phyloP scores from a whole-genome alignment of 2,888 invertebrate genomes.

The Diarsia mendica region DNA sequence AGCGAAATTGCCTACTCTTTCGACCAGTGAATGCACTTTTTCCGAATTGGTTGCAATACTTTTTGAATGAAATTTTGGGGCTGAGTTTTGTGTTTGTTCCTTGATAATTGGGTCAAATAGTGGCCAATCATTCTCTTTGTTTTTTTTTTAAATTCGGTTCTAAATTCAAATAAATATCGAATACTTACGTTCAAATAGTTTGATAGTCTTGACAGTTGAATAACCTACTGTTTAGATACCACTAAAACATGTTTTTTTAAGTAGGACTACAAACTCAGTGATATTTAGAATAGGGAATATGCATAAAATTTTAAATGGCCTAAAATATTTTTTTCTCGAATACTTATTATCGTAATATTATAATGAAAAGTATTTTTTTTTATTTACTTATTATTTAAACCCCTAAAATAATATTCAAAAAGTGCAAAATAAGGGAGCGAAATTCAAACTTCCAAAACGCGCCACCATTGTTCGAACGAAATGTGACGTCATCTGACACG shows the following conservation, averaged over 20 bases:
- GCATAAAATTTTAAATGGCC: too few species aligned
- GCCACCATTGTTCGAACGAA: too few species aligned
- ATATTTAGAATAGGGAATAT: slow-evolving; percentile 7
- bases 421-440: too few species aligned
- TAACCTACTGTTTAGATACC: neutral
- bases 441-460: too few species aligned
- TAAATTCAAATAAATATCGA: neutral
- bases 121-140: neutral
- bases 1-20: slow-evolving; percentile 63
- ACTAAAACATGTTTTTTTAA: slow-evolving; percentile 18
- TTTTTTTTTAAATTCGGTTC: neutral
- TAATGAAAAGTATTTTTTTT: too few species aligned
- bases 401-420: too few species aligned
- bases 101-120: neutral
- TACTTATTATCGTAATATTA: too few species aligned
- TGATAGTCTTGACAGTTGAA: neutral
- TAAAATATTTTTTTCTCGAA: too few species aligned
- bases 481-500: too few species aligned
- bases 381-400: too few species aligned
- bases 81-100: neutral
- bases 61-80: slow-evolving; percentile 16
- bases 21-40: slow-evolving; percentile 62
- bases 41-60: slow-evolving; percentile 38
- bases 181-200: neutral
- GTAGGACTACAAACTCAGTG: slow-evolving; percentile 6